Evolutionary conservation across 2,797 vertebrate species (phyloP).

Genomic region (Phrynocephalus forsythii): DNA sequence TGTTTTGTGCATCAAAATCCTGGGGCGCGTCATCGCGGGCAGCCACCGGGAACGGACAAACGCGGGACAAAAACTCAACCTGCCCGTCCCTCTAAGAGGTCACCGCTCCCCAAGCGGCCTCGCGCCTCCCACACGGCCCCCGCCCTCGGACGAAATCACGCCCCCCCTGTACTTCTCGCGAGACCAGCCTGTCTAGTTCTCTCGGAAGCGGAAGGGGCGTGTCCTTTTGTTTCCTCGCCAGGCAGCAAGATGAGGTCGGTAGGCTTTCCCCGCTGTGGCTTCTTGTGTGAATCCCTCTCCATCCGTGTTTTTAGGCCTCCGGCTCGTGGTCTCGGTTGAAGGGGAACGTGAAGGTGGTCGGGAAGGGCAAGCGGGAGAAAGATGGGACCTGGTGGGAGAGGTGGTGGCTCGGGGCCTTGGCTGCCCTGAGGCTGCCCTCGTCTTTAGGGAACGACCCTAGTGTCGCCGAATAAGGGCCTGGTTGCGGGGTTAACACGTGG

Average conservation of each 20-base stretch:
- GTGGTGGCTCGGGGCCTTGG: background rate
- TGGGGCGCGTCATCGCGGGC: too few relatives aligned
- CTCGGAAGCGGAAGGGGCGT: background rate
- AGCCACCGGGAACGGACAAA: too few relatives aligned
- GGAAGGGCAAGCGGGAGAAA: background rate
- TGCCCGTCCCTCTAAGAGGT: too few relatives aligned
- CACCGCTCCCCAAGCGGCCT: background rate
- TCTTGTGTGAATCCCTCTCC: background rate
- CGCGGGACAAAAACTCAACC: background rate
- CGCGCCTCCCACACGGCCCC: background rate
- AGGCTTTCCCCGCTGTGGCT: accelerated
- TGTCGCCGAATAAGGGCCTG: background rate
- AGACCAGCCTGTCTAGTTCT: background rate
- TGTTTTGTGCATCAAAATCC: too few relatives aligned
- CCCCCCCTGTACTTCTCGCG: background rate
- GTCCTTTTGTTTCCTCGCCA: background rate
- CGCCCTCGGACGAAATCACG: background rate
- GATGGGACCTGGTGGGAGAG: background rate
- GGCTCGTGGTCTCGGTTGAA: background rate
- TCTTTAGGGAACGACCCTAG: too few relatives aligned
- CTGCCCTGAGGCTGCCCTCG: background rate
- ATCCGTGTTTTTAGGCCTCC: background rate
- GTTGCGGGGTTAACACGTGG: too few relatives aligned
- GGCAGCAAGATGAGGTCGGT: constrained; percentile 26
- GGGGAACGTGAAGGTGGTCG: background rate